These are phyloP conservation scores for Zoanthus sociatus DNA, from an alignment of 92 coral and sea anemone genomes.

Conservation along the genomic window DNA sequence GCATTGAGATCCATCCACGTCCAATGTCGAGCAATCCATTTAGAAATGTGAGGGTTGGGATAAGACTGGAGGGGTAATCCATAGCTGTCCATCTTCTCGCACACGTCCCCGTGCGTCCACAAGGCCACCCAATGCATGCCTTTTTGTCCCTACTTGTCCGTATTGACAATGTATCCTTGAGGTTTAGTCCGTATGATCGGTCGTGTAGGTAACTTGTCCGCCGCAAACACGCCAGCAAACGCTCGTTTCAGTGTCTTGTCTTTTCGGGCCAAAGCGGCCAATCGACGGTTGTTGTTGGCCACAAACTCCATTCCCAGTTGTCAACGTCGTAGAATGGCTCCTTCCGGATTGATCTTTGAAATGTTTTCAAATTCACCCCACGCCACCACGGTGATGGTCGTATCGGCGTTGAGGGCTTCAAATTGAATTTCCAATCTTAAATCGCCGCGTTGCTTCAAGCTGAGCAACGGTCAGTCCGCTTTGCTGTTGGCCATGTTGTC, in stretches of 20 bases:
- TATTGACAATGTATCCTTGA: not conserved
- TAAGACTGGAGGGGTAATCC: not conserved
- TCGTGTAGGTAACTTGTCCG: not conserved
- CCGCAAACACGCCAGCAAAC: not conserved
- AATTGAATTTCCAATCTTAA: not conserved
- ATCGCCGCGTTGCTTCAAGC: not conserved
- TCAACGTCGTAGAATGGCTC: not conserved
- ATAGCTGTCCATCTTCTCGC: slow-evolving; percentile 1
- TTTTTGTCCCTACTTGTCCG: not conserved
- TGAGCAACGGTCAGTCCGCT: not conserved
- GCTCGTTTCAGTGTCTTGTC: not conserved
- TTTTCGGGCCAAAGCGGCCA: not conserved
- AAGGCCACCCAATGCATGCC: slow-evolving; percentile 11
- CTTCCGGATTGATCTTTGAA: not conserved
- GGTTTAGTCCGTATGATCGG: not conserved
- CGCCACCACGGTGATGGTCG: not conserved
- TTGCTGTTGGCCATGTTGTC: slow-evolving; percentile 9
- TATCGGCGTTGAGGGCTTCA: not conserved
- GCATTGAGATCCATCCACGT: not conserved
- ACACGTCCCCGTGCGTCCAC: not conserved
- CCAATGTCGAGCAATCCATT: not conserved
- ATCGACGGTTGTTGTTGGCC: not conserved
- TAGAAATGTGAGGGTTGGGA: not conserved
- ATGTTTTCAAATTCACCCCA: not conserved
- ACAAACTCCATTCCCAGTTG: not conserved